Conservation (phyloP, 2,113 vertebrate species). For the Tychaedon coryphoeus region DNA sequence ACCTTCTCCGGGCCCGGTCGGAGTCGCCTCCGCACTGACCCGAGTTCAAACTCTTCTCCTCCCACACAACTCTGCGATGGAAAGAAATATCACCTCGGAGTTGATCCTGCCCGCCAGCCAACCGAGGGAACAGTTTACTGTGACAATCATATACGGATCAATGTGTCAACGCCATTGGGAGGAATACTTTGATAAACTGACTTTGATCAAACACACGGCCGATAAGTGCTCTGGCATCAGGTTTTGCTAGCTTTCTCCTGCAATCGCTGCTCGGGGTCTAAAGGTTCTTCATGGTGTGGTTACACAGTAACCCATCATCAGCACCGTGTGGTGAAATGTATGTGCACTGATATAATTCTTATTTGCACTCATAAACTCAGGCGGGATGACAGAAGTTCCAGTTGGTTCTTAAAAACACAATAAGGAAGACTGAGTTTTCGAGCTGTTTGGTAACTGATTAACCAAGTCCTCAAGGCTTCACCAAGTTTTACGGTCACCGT, state of each 20-base stretch:
- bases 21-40: neutral
- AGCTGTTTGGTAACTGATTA: conserved; percentile 15
- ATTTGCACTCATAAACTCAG: conserved; percentile 18
- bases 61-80: neutral
- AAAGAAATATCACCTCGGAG: neutral
- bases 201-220: neutral
- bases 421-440: neutral
- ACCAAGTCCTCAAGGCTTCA: neutral
- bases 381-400: neutral
- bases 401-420: neutral
- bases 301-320: conserved; percentile 39
- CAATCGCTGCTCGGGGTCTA: conserved; percentile 25
- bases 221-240: neutral
- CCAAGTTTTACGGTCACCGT: neutral
- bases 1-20: neutral
- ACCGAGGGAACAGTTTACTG: neutral
- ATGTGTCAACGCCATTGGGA: neutral
- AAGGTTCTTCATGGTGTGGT: conserved; percentile 43
- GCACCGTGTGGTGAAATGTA: neutral
- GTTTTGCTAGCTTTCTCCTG: neutral
- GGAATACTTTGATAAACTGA: neutral
- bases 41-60: neutral
- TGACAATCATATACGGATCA: neutral
- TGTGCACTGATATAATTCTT: neutral
- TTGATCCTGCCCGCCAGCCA: neutral